Conservation (phyloP, 2,113 vertebrate genomes). For the Drymodes brunneopygia region DNA sequence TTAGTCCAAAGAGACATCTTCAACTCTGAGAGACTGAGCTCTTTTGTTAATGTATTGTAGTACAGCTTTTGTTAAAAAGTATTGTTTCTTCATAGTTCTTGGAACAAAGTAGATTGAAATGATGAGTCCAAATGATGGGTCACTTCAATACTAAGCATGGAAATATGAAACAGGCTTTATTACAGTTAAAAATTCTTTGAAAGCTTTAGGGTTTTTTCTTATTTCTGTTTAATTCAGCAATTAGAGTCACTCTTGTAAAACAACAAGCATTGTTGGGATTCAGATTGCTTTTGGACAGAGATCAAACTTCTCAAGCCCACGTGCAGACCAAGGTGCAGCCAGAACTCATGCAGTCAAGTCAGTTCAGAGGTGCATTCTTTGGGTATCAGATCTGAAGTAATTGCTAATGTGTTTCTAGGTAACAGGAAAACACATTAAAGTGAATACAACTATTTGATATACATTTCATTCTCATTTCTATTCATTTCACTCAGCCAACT, state of each 20-base stretch:
- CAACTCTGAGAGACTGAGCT: neutral
- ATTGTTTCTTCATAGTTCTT: neutral
- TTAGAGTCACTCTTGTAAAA: neutral
- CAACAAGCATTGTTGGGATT: neutral
- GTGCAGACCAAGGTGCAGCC: neutral
- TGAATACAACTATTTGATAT: neutral
- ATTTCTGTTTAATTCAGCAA: neutral
- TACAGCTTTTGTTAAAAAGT: neutral
- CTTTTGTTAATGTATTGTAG: neutral
- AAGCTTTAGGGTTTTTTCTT: neutral
- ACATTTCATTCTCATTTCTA: neutral
- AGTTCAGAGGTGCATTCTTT: slow-evolving; percentile 3
- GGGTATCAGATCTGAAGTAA: neutral
- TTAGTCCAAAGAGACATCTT: slow-evolving; percentile 15
- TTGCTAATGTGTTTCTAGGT: neutral
- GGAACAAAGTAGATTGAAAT: neutral
- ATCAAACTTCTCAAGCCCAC: neutral
- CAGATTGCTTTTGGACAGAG: neutral
- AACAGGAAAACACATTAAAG: neutral
- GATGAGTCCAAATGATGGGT: neutral
- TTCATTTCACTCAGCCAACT: neutral
- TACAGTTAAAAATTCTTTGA: neutral
- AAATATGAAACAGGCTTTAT: neutral
- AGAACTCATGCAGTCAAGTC: neutral
- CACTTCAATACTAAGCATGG: neutral